These are phyloP conservation scores for Rhincodon typus DNA, from an alignment of 2,797 vertebrate species.

Conservation along the genomic window DNA sequence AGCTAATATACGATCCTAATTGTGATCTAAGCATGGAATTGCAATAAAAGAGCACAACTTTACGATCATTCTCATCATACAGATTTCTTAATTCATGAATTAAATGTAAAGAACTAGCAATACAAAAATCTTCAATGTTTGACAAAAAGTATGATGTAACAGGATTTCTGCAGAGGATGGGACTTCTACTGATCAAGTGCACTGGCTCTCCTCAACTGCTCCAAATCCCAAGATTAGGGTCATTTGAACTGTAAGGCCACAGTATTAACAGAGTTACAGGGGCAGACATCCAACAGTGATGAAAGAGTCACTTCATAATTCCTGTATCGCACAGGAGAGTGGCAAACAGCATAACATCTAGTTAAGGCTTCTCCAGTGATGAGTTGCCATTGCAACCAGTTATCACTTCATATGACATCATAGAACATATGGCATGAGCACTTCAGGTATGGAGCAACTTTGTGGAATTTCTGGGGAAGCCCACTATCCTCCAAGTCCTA, in stretches of 20 bases:
- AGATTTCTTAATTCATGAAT: neutral
- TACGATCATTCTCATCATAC: neutral
- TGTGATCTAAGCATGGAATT: conserved; percentile 22
- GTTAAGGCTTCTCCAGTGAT: neutral
- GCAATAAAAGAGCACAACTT: neutral
- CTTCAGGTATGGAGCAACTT: neutral
- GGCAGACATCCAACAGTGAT: neutral
- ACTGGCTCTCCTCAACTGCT: too few relatives aligned
- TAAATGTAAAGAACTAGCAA: neutral
- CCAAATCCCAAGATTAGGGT: neutral
- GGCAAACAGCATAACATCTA: neutral
- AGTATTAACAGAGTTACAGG: too few relatives aligned
- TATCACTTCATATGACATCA: neutral
- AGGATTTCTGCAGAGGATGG: neutral
- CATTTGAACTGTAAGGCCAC: neutral
- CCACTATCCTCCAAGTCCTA: neutral
- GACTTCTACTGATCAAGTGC: neutral
- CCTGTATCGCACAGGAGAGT: too few relatives aligned
- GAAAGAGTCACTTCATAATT: neutral
- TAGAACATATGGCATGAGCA: neutral
- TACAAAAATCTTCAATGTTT: neutral
- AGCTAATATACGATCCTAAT: conserved; percentile 16
- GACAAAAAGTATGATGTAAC: neutral
- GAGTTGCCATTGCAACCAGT: neutral
- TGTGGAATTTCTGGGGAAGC: neutral